Evolutionary conservation across 2,113 vertebrate species (phyloP).

Genomic region (Neodon shergylaensis): DNA sequence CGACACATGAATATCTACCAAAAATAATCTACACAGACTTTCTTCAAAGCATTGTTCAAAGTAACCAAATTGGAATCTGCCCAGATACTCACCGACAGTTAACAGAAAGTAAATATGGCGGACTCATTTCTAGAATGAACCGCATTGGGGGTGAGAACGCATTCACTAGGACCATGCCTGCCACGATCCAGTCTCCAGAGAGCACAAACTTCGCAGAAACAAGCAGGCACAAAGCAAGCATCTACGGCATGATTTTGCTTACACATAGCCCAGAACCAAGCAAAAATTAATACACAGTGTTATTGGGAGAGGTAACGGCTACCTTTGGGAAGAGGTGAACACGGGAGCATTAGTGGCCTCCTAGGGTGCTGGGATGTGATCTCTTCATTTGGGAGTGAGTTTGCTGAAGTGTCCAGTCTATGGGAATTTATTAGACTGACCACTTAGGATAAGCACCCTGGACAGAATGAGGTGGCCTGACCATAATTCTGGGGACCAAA

Average conservation of each 20-base stretch:
- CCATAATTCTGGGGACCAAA: neutral
- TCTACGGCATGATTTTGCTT: neutral
- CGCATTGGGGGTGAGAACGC: neutral
- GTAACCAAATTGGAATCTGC: neutral
- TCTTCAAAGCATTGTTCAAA: slow-evolving; percentile 34
- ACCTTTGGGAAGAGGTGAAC: neutral
- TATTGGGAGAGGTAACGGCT: neutral
- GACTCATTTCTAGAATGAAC: neutral
- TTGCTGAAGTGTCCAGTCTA: neutral
- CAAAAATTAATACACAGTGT: neutral
- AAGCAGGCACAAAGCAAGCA: neutral
- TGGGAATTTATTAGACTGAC: neutral
- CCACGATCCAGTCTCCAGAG: neutral
- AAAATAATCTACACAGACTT: slow-evolving; percentile 12
- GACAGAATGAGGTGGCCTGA: neutral
- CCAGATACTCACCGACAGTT: neutral
- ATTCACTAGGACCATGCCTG: neutral
- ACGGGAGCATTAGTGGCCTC: rapidly evolving
- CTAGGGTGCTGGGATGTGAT: neutral
- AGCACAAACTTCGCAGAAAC: neutral
- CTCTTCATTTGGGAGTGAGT: neutral
- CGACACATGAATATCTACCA: neutral
- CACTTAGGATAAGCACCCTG: neutral
- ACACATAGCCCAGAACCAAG: neutral
- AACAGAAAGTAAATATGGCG: neutral